These are phyloP conservation scores for Xestia sexstrigata DNA, from an alignment of 2,888 invertebrate genomes.

Conservation along the genomic window DNA sequence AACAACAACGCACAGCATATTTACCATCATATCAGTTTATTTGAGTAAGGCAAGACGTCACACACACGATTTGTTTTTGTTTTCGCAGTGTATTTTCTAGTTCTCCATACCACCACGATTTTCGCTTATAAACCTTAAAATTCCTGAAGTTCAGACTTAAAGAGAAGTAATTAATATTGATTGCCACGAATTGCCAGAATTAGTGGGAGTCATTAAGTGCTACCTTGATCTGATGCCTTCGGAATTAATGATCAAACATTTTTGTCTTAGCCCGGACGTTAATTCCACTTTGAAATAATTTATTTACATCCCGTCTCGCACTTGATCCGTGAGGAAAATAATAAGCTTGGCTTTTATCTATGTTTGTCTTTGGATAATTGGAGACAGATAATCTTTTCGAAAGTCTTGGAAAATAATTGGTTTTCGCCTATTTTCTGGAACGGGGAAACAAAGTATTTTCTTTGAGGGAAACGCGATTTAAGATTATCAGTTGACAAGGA, in stretches of 20 bases:
- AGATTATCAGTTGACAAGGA: neutral
- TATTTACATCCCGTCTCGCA: conserved; percentile 29
- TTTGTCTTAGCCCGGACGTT: conserved; percentile 8
- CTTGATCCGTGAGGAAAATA: conserved; percentile 33
- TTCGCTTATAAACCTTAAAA: neutral
- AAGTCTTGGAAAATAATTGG: conserved; percentile 10
- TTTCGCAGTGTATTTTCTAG: neutral
- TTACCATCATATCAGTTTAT: neutral
- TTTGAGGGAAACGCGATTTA: neutral
- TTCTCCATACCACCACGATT: neutral
- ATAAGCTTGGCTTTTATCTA: conserved; percentile 6
- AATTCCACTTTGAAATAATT: conserved; percentile 44
- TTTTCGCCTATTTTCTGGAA: neutral
- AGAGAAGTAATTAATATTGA: conserved; percentile 39
- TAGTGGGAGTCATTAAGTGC: conserved; percentile 38
- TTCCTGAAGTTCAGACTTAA: neutral
- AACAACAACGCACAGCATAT: neutral
- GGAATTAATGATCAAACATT: conserved; percentile 48
- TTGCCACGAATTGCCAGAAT: conserved; percentile 27
- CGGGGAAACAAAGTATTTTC: neutral
- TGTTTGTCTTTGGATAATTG: conserved; percentile 20
- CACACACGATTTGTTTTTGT: neutral
- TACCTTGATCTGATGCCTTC: conserved; percentile 19
- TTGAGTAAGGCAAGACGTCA: neutral
- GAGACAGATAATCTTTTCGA: conserved; percentile 13